phyloP scores from a whole-genome alignment of 1,140 invertebrate genomes.

The Diplogasteroides magnus region DNA sequence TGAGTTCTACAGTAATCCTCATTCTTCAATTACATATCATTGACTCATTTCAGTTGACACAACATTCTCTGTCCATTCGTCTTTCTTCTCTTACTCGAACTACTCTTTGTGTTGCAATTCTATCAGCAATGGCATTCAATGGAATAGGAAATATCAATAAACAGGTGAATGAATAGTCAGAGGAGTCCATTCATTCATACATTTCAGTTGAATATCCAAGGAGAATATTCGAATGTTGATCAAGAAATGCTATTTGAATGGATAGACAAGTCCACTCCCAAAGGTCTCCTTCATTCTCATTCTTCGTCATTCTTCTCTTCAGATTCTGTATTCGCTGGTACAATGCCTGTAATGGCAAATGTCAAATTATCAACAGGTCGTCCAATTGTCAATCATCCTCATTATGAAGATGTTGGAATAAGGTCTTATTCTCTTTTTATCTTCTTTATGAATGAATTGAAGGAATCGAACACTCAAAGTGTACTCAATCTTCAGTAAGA shows the following conservation, averaged over 20 bases:
- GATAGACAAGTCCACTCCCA: constrained; percentile 65
- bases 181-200: not conserved
- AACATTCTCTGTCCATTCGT: not conserved
- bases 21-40: constrained; percentile 8
- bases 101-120: constrained; percentile 16
- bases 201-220: constrained; percentile 53
- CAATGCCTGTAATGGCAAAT: constrained; percentile 77
- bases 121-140: constrained; percentile 44
- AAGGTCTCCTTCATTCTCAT: constrained; percentile 43
- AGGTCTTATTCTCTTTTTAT: constrained; percentile 58
- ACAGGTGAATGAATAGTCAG: not conserved
- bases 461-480: constrained; percentile 50
- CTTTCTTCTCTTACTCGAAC: not conserved
- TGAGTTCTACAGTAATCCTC: constrained; percentile 59
- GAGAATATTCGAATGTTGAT: constrained; percentile 68
- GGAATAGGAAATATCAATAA: constrained; percentile 51
- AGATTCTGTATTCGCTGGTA: constrained; percentile 73
- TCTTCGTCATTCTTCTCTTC: constrained; percentile 23
- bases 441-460: constrained; percentile 14
- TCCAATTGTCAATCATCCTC: constrained; percentile 77
- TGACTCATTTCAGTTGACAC: constrained; percentile 9
- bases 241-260: constrained; percentile 72
- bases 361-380: constrained; percentile 70
- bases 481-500: constrained; percentile 51
- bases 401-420: constrained; percentile 70